These are phyloP conservation scores for Nycticorax nycticorax DNA, from an alignment of 2,113 vertebrate species.

Conservation along the genomic window DNA sequence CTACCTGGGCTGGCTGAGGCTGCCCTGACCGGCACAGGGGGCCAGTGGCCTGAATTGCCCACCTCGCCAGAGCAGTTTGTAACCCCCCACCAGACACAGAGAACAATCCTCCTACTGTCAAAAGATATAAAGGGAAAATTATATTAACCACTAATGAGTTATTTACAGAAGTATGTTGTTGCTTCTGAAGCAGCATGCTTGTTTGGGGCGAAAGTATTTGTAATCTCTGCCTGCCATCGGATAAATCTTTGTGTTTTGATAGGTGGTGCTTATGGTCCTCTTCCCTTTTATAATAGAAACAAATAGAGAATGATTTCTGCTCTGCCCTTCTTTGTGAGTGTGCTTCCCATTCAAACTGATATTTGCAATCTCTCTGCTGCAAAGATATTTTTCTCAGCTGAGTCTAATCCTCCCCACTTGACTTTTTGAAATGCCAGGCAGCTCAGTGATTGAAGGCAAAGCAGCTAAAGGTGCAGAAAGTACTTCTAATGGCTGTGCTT, in stretches of 20 bases:
- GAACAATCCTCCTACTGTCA: too few relatives aligned
- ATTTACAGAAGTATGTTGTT: background rate
- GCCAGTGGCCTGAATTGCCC: accelerated
- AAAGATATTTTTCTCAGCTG: background rate
- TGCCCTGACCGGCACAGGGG: background rate
- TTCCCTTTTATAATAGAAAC: background rate
- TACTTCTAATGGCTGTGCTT: background rate
- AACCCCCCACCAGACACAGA: too few relatives aligned
- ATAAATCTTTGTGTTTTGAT: background rate
- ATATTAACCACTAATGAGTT: background rate
- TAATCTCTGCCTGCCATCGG: background rate
- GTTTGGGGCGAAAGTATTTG: background rate
- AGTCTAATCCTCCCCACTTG: background rate
- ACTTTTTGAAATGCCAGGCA: slow-evolving; percentile 4
- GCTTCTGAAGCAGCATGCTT: background rate
- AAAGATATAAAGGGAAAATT: too few relatives aligned
- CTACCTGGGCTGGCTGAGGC: too few relatives aligned
- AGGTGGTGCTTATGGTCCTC: background rate
- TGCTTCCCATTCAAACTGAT: background rate
- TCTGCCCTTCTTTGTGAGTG: background rate
- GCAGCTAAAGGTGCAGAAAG: background rate
- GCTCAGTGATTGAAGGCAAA: background rate
- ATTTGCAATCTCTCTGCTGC: background rate
- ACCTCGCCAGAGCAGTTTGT: background rate
- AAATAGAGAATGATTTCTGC: background rate